Evolutionary conservation across 2,113 vertebrate genomes (phyloP), one percentile per base, ranked within the genome.

Genomic region (Nothoprocta pentlandii): DNA sequence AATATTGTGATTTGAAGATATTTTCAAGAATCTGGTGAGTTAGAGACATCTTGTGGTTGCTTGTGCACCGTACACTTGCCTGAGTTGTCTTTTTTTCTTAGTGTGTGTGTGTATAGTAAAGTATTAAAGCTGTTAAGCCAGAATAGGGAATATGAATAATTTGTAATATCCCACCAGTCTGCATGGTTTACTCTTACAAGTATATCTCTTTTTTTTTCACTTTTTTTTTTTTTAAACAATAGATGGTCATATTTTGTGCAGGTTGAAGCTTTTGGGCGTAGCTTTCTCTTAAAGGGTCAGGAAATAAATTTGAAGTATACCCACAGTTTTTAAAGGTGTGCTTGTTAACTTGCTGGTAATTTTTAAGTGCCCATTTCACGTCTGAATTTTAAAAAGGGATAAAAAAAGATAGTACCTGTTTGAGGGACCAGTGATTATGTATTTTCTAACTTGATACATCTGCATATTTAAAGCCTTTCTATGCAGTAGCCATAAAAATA

Each of bases 21-120:
- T 91, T 26, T n/a, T 76, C 68, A 78, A n/a, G 80, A 81, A 71
- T 81, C 64, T 73, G 87, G 97, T 97, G 94, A 87, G 69, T 81
- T 71, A 92, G 97, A 96, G 98, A 93, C 98, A 98, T 97, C 98
- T 98, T 96, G 97, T 98, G 98, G 98, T 90, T 34, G 15, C 16
- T 63, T 68, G 1, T 67, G 82, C 36, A 83, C 87, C 98, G 54
- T 97, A 85, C 97, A 95, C 4, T 32, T 32, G 20, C 6, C 16
- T 34, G 34, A 56, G 89, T 42, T 62, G 58, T 66, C 63, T 53
- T 14, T 89, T 73, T 74, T 49, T 20, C 20, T 49, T 49, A 5
- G 5, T 46, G 19, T 64, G 11, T 20, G 6, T 5, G 5, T 5
- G 3, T 36, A 3, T 63, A 21, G 47, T 14, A 51, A 41, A 49